Evolutionary conservation across 1,140 invertebrate species (phyloP), one percentile per base, ranked within the genome.

Genomic region (Acromyrmex charruanus): DNA sequence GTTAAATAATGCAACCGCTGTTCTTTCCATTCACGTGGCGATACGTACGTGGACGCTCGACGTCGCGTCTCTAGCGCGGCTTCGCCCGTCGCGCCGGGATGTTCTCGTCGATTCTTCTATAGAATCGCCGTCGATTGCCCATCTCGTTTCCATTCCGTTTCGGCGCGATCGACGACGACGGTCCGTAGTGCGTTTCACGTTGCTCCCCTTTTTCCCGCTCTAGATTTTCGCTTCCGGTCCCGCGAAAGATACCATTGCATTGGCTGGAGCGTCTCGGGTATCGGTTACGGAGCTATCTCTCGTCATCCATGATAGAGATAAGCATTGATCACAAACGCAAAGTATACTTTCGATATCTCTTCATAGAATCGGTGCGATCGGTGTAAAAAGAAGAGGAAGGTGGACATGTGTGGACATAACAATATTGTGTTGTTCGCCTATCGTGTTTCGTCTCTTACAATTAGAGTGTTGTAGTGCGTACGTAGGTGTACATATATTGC

Each of bases 1-100:
- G 87, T 92, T 95, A 93, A 95, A 95, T 95, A 95, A 95, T 95
- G 94, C 92, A 95, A 79, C 82, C 66, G 49, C 69, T 75, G 77
- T 81, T 74, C 65, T 87, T 90, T 59, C 85, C 86, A 88, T 88
- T 88, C 87, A 88, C 87, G 82, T 86, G 61, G 87, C 82, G 35
- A 77, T 72, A 91, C 92, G 92, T 93, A 93, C 93, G 93, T 93
- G 93, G 93, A 92, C 68, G 21, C 51, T 72, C n/a, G 44, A 71
- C 75, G 25, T n/a, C 51, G 63, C 72, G 68, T 18, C 68, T 61
- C n/a, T 85, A 44, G 16, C 74, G 12, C 7, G 39, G 39, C 55
- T 16, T 35, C 59, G n/a, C 31, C 2, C 51, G n/a, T 12, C 51
- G n/a, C 55, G 18, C 55, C 55, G 53, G 35, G 39, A 63, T 84